These are phyloP conservation scores for Atrichornis clamosus DNA, from an alignment of 2,113 vertebrate species.

Conservation along the genomic window DNA sequence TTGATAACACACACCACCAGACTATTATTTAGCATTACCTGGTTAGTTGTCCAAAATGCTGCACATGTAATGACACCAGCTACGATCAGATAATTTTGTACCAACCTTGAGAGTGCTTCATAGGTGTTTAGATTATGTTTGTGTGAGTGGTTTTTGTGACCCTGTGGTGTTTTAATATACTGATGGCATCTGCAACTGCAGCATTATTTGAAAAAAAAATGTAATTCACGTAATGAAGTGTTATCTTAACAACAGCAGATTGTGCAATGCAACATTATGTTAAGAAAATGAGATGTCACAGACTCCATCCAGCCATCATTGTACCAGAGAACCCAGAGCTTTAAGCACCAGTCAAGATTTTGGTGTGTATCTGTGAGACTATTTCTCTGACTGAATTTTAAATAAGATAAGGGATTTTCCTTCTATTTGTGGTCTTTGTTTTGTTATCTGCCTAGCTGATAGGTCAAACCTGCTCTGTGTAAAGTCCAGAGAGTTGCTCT, in stretches of 20 bases:
- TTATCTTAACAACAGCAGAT: neutral
- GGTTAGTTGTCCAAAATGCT: neutral
- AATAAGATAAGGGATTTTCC: neutral
- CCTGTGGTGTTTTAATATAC: neutral
- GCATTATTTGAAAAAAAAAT: neutral
- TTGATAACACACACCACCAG: neutral
- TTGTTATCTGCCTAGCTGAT: neutral
- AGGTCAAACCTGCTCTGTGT: neutral
- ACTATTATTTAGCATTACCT: neutral
- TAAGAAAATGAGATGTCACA: neutral
- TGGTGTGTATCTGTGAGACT: neutral
- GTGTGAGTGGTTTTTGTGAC: neutral
- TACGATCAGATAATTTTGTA: neutral
- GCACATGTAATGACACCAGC: neutral
- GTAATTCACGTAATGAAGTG: neutral
- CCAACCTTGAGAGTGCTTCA: neutral
- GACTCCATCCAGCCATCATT: neutral
- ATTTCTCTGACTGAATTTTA: neutral
- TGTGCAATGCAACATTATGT: neutral
- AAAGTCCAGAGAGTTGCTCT: neutral
- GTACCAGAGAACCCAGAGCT: neutral
- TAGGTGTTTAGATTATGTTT: neutral
- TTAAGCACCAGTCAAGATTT: neutral
- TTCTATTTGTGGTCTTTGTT: neutral
- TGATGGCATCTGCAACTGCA: neutral